Conservation (phyloP, 1,140 invertebrate genomes). For the Drosophila melanica region DNA sequence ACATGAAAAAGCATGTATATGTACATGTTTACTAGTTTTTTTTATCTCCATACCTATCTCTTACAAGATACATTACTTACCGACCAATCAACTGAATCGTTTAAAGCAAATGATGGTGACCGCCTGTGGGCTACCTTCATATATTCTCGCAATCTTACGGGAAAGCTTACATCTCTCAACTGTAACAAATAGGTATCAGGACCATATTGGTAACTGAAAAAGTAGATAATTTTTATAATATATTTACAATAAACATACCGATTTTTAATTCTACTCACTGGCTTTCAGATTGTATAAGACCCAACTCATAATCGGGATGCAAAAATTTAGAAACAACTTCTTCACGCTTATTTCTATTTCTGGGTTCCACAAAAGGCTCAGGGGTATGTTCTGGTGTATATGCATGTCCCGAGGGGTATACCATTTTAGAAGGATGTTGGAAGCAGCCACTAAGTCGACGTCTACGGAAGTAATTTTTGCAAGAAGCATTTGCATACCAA, state of each 20-base stretch:
- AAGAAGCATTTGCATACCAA: slow-evolving; percentile 95
- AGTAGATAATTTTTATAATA: neutral
- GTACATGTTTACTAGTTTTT: too few species aligned
- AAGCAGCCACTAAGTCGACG: slow-evolving; percentile 92
- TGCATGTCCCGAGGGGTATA: slow-evolving; percentile 93
- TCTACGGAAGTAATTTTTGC: slow-evolving; percentile 92
- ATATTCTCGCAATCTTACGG: slow-evolving; percentile 94
- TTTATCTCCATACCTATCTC: neutral
- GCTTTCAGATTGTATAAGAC: slow-evolving; percentile 92
- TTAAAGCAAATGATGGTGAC: slow-evolving; percentile 88
- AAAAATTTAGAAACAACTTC: slow-evolving; percentile 90
- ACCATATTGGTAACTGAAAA: slow-evolving; percentile 94
- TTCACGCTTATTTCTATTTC: slow-evolving; percentile 87
- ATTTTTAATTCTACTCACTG: slow-evolving; percentile 87
- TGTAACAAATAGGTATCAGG: slow-evolving; percentile 98
- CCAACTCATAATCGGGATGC: slow-evolving; percentile 93
- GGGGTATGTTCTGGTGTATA: slow-evolving; percentile 91
- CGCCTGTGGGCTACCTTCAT: slow-evolving; percentile 94
- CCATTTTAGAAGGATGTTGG: slow-evolving; percentile 96
- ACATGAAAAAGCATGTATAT: too few species aligned
- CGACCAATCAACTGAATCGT: slow-evolving; percentile 90
- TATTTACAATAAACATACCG: neutral
- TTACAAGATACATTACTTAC: slow-evolving; percentile 84
- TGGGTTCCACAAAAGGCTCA: slow-evolving; percentile 85
- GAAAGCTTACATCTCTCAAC: slow-evolving; percentile 95